These are phyloP conservation scores for Pterocles orientalis DNA, from an alignment of 2,113 vertebrate species.

Conservation along the genomic window DNA sequence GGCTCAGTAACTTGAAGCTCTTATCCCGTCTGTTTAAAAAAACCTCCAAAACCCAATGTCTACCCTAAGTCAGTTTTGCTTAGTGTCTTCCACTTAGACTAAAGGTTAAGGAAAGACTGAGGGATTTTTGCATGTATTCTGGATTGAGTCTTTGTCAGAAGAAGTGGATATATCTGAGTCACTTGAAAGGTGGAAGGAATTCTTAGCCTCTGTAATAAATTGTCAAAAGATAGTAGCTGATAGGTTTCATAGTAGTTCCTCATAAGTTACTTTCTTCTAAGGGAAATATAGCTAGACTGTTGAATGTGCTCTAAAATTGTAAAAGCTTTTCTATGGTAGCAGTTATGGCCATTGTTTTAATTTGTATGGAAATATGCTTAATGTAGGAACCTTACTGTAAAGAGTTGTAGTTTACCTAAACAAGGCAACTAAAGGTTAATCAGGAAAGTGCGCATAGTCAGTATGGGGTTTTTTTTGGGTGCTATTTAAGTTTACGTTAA, in stretches of 20 bases:
- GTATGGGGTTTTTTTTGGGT: neutral
- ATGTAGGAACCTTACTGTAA: neutral
- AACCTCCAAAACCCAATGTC: neutral
- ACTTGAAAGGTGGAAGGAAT: neutral
- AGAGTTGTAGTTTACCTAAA: neutral
- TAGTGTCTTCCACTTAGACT: neutral
- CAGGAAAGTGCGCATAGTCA: neutral
- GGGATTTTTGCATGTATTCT: neutral
- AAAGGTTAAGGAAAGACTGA: neutral
- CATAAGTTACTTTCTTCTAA: too few relatives aligned
- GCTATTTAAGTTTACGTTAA: neutral
- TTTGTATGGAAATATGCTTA: neutral
- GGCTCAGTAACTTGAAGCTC: neutral
- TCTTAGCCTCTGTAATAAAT: neutral
- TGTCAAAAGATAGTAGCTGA: neutral
- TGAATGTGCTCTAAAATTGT: neutral
- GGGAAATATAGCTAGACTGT: neutral
- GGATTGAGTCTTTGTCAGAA: neutral
- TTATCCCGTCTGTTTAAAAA: neutral
- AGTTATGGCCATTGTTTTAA: neutral
- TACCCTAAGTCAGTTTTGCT: neutral
- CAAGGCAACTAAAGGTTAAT: neutral
- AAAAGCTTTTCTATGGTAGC: neutral
- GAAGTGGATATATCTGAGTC: neutral
- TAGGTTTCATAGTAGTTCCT: too few relatives aligned